phyloP scores from a whole-genome alignment of 2,113 vertebrate genomes.

The Xyliphius kryptos region DNA sequence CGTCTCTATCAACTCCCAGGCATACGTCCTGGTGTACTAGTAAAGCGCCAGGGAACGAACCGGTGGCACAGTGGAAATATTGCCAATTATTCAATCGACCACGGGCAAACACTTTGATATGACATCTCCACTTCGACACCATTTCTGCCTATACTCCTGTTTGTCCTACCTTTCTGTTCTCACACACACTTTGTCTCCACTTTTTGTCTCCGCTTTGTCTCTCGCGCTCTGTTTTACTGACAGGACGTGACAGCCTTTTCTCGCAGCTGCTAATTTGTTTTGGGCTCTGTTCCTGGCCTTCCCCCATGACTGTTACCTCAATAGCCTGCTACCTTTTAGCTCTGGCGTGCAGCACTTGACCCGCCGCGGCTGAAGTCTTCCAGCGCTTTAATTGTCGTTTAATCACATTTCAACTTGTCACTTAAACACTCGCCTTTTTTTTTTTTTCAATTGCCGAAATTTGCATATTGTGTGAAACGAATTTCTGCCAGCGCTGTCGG shows the following conservation, averaged over 20 bases:
- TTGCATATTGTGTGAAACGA: slow-evolving; percentile 77
- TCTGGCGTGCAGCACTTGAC: slow-evolving; percentile 62
- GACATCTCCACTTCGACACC: slow-evolving; percentile 1
- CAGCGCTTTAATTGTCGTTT: slow-evolving; percentile 74
- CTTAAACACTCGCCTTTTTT: slow-evolving; percentile 68
- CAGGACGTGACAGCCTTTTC: slow-evolving; percentile 50
- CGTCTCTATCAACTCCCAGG: slow-evolving; percentile 47
- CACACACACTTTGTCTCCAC: slow-evolving; percentile 2
- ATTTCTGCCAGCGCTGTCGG: slow-evolving; percentile 66
- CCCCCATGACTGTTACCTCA: slow-evolving; percentile 55
- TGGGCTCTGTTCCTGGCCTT: slow-evolving; percentile 59
- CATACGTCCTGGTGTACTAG: slow-evolving; percentile 45
- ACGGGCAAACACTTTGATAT: neutral
- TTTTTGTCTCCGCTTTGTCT: neutral
- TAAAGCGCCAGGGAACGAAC: slow-evolving; percentile 19
- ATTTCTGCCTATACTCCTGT: slow-evolving; percentile 27
- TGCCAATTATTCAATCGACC: slow-evolving; percentile 36
- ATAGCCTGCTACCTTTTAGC: slow-evolving; percentile 67
- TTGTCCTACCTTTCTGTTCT: too few relatives aligned
- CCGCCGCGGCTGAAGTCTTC: slow-evolving; percentile 62
- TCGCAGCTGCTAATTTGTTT: slow-evolving; percentile 66
- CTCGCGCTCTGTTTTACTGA: slow-evolving; percentile 47
- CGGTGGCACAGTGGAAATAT: slow-evolving; percentile 10
- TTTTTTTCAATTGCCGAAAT: slow-evolving; percentile 61
- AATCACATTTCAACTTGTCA: slow-evolving; percentile 78